phyloP scores from a whole-genome alignment of 2,888 invertebrate genomes.

The Synanthedon myopaeformis region DNA sequence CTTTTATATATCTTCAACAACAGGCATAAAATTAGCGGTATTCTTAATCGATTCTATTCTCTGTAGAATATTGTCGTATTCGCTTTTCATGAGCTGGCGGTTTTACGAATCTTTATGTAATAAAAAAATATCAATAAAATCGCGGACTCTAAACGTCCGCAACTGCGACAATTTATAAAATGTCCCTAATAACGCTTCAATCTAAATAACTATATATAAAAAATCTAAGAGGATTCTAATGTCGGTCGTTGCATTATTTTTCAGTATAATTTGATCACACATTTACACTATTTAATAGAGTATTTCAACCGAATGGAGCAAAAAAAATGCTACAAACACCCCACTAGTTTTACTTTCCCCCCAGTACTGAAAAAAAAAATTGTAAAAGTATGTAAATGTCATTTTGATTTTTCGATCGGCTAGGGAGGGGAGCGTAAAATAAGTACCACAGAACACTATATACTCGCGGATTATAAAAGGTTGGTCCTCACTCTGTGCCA shows the following conservation, averaged over 20 bases:
- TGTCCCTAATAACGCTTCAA: conserved; percentile 1
- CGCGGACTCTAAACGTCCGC: conserved; percentile 34
- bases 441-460: too few relatives aligned
- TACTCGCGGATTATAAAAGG: too few relatives aligned
- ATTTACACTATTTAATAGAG: background rate
- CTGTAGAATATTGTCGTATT: too few relatives aligned
- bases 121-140: conserved; percentile 34
- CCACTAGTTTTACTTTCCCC: conserved; percentile 17
- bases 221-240: background rate
- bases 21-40: too few relatives aligned
- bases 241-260: background rate
- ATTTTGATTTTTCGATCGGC: conserved; percentile 41
- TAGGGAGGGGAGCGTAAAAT: conserved; percentile 12
- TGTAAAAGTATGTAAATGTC: conserved; percentile 24
- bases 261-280: background rate
- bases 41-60: too few relatives aligned
- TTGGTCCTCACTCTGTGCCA: too few relatives aligned
- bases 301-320: background rate
- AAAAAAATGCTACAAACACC: background rate
- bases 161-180: conserved; percentile 18
- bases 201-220: background rate
- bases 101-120: conserved; percentile 5
- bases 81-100: background rate
- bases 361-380: conserved; percentile 24
- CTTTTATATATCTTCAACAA: too few relatives aligned